Base-by-base conservation (phyloP, 2,888 invertebrate species). In the Calameuta idolon region DNA sequence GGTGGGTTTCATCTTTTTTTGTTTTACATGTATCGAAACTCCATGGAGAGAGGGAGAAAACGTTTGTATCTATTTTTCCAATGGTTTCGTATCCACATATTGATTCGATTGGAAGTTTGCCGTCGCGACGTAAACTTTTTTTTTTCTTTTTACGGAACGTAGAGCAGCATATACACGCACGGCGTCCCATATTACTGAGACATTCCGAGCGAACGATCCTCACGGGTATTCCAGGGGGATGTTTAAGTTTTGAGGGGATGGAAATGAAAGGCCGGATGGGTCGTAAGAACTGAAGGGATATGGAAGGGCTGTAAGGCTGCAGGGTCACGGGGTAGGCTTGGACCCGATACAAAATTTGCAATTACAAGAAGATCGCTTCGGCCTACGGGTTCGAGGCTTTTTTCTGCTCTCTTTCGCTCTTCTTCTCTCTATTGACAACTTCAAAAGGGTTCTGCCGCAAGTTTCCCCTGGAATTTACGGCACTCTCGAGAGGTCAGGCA, bases 311-410 rank as follows among this genome's bases (percentile, higher is more conserved):
- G 23, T 55, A 55, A 23, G 55, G 55, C 23, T 55, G 15, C 11
- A 71, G 74, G 12, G n/a, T 69, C 55, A 55, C 69, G 34, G 37
- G 68, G 40, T 69, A 80, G 73, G 77, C 74, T 74, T 34, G 69
- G 77, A 76, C 73, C 77, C 77, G 77, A 75, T 68, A 69, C 40
- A 75, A 79, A 82, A 79, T 79, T 75, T 77, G 76, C 79, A 79
- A 79, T 81, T 82, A 79, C 79, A 78, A 82, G 77, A 77, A 69
- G 79, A 79, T 55, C 55, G 55, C 55, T 23, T 3, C 12, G 31
- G 31, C 12, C 31, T 15, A 31, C 71, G 31, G n/a, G 11, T 31
- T 31, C 15, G 71, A 15, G 33, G 71, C 31, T 30, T 33, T 69
- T 33, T 69, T 55, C 23, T 33, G 1, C 71, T 31, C 31, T 31